Percentiles rank a stretch among this genome's conserved stretches.
phyloP scores from a whole-genome alignment of 2,797 vertebrate species.

The Chelonia mydas region DNA sequence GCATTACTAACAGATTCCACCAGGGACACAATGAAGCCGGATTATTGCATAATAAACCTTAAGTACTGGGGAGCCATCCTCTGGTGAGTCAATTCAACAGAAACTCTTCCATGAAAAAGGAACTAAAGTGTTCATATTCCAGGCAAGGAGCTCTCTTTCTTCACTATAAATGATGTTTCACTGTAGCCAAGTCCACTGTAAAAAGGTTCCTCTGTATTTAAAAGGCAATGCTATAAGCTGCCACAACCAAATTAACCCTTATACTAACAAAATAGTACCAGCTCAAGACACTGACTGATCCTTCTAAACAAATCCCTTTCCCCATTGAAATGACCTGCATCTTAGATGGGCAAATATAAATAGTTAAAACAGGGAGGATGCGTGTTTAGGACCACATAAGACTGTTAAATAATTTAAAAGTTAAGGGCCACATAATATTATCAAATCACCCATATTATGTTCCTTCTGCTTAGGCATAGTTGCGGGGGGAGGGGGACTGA shows the following conservation, averaged over 20 bases:
- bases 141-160: neutral
- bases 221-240: neutral
- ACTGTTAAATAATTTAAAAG: neutral
- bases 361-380: neutral
- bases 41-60: neutral
- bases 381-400: neutral
- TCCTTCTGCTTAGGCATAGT: neutral
- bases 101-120: neutral
- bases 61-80: neutral
- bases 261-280: neutral
- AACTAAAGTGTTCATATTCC: neutral
- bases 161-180: neutral
- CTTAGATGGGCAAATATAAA: neutral
- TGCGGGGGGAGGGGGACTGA: neutral
- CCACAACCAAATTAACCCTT: neutral
- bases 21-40: fast-evolving
- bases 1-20: neutral
- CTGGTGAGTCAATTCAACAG: neutral
- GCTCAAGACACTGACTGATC: neutral
- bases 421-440: neutral
- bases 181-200: neutral
- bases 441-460: neutral
- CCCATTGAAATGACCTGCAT: neutral
- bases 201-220: neutral
- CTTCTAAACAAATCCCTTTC: neutral